Evolutionary conservation across 1,140 invertebrate species (phyloP), one percentile per base, ranked within the genome.

Genomic region (Sycobia sp.): DNA sequence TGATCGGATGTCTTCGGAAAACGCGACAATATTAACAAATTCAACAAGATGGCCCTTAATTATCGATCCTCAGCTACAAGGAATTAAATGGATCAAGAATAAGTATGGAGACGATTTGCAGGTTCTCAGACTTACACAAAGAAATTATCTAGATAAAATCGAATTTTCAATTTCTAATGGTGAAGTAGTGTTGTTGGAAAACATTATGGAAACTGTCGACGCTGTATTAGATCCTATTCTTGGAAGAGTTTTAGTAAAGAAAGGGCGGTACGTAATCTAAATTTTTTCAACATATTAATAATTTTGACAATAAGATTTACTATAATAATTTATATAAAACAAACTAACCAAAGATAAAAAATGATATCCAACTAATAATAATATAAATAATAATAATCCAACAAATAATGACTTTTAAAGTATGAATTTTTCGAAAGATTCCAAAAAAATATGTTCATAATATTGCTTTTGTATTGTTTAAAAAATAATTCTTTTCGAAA

Each of bases 11-110:
- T 97, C 95, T 7, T 88, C 92, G 0, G 95, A 97, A 82, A 98
- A 98, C 80, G 96, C 95, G 5, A 93, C 91, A 5, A 96, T 98
- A 69, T 82, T 97, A 14, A 90, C 89, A 2, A 94, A 92, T 77
- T 94, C 93, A 0, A 87, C 93, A 43, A 84, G 95, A 41, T 97
- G 95, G 94, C 95, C 95, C 0, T 81, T 98, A 0, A 95, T 97
- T 85, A 96, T 98, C 66, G 96, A 98, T 83, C 95, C 96, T 3
- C 92, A 94, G 74, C 70, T 89, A 73, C 93, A 95, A 86, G 95
- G 94, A 5, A 87, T 96, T n/a, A 96, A 96, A 76, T 98, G 96
- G 96, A 95, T 98, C 44, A 96, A 96, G 81, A 90, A 85, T 9
- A 90, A 86, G 70, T 93, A 89, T 69, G 90, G 89, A 0, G 84